These are phyloP conservation scores for Elgaria multicarinata DNA, from an alignment of 2,113 vertebrate species.

Conservation along the genomic window DNA sequence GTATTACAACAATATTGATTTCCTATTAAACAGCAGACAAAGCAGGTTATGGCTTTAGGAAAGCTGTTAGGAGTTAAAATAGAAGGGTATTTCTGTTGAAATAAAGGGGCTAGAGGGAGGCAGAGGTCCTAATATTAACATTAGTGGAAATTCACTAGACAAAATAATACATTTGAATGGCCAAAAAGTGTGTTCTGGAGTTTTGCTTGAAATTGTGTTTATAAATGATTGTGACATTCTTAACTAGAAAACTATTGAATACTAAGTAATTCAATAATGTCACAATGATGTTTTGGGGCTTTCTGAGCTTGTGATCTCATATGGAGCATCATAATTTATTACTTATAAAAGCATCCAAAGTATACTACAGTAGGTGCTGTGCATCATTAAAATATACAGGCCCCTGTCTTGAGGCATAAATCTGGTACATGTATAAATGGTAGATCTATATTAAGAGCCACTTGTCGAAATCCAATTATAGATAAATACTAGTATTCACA, in stretches of 20 bases:
- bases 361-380: not conserved
- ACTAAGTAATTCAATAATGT: not conserved
- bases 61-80: slow-evolving; percentile 62
- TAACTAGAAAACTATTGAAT: slow-evolving; percentile 4
- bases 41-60: slow-evolving; percentile 69
- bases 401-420: not conserved
- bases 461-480: not conserved
- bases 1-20: slow-evolving; percentile 77
- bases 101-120: slow-evolving; percentile 27
- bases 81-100: slow-evolving; percentile 44
- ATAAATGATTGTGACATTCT: slow-evolving; percentile 3
- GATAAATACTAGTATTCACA: not conserved
- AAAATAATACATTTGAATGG: not conserved
- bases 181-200: not conserved
- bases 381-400: not conserved
- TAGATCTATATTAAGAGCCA: not conserved
- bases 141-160: not conserved
- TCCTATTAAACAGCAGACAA: slow-evolving; percentile 70
- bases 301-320: not conserved
- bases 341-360: not conserved
- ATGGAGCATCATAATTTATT: not conserved
- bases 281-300: not conserved
- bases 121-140: slow-evolving; percentile 33
- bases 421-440: not conserved
- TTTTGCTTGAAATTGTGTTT: not conserved